These are phyloP conservation scores for Triplophysa tibetana DNA, from an alignment of 2,113 vertebrate genomes.

Conservation along the genomic window DNA sequence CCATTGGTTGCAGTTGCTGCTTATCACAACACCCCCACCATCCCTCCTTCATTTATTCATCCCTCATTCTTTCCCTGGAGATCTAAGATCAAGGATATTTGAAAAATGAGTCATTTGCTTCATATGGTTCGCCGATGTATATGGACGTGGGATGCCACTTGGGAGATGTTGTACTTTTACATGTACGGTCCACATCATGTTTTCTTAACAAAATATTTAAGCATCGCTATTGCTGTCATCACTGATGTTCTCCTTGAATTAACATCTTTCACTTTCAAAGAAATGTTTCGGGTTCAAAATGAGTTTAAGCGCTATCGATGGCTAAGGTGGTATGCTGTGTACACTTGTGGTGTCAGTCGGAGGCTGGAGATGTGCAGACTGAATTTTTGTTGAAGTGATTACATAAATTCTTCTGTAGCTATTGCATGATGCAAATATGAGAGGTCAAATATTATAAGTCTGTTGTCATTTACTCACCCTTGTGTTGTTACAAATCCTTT, in stretches of 20 bases:
- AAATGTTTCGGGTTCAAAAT: background rate
- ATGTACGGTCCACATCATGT: background rate
- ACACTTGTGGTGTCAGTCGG: background rate
- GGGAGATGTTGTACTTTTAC: background rate
- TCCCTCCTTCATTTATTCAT: conserved; percentile 38
- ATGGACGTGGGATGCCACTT: conserved; percentile 1
- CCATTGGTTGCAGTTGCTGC: conserved; percentile 34
- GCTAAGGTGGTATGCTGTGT: background rate
- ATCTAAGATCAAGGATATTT: conserved; percentile 59
- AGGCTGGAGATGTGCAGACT: no score
- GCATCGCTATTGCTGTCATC: background rate
- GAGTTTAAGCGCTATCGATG: background rate
- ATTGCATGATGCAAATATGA: no score
- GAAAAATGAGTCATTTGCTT: conserved; percentile 63
- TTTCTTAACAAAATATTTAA: background rate
- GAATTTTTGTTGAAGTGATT: no score
- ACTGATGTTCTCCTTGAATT: no score
- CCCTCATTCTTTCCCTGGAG: conserved; percentile 18
- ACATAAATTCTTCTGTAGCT: no score
- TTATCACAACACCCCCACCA: conserved; percentile 20
- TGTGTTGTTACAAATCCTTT: no score
- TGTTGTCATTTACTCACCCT: no score
- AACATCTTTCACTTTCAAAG: background rate
- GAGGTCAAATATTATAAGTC: no score
- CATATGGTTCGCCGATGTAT: conserved; percentile 38